Evolutionary conservation across 2,797 vertebrate species (phyloP).

Genomic region (Gambelia wislizenii): DNA sequence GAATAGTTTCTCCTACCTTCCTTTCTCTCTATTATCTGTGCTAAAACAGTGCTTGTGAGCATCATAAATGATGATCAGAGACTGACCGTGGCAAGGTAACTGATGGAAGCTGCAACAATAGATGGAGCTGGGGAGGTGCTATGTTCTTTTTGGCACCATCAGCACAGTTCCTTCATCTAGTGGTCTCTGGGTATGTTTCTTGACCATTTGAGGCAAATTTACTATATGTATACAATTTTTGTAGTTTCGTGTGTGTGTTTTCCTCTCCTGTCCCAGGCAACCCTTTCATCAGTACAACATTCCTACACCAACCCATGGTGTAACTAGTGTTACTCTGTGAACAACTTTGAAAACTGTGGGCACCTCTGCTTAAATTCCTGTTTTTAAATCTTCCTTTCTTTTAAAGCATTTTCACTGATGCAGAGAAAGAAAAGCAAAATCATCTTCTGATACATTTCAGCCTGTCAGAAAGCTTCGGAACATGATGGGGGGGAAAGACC

Average conservation of each 20-base stretch:
- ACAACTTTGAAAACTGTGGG: background rate
- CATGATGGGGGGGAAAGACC: background rate
- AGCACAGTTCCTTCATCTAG: background rate
- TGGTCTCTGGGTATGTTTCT: background rate
- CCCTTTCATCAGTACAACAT: background rate
- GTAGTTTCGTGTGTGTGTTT: background rate
- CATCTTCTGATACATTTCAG: slow-evolving; percentile 18
- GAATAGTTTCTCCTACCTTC: background rate
- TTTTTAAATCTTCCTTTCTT: slow-evolving; percentile 22
- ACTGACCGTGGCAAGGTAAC: no score
- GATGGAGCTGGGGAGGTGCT: background rate
- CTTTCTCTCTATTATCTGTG: background rate
- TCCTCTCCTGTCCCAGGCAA: background rate
- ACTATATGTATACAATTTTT: background rate
- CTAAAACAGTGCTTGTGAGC: background rate
- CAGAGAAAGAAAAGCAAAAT: background rate
- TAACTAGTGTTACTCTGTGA: background rate
- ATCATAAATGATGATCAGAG: background rate
- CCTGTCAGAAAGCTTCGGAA: slow-evolving; percentile 3
- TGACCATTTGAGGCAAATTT: no score
- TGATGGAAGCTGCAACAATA: no score
- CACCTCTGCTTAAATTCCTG: background rate
- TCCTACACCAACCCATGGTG: background rate
- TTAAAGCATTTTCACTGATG: slow-evolving; percentile 10
- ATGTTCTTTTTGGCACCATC: background rate